phyloP scores from a whole-genome alignment of 2,113 vertebrate species.

The Piaya cayana region DNA sequence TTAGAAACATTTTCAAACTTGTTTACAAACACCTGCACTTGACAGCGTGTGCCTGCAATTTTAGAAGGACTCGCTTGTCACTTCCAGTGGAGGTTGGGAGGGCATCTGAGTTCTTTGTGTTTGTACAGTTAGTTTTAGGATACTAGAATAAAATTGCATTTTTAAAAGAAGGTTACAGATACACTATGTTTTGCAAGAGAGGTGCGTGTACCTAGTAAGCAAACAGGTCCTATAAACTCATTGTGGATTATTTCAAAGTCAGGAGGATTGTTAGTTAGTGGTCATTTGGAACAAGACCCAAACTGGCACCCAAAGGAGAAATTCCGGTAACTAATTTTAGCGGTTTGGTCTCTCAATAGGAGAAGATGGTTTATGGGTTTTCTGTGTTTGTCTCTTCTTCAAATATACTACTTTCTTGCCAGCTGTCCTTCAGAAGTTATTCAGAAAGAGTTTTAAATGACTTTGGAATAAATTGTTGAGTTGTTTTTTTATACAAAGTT shows the following conservation, averaged over 20 bases:
- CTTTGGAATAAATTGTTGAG: neutral
- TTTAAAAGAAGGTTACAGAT: neutral
- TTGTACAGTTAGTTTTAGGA: neutral
- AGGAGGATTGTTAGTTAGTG: slow-evolving; percentile 32
- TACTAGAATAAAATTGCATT: neutral
- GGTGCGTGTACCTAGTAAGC: neutral
- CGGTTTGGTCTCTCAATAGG: slow-evolving; percentile 37
- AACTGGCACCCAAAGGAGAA: slow-evolving; percentile 56
- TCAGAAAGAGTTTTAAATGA: neutral
- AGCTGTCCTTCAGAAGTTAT: neutral
- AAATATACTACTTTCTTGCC: neutral
- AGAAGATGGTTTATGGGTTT: slow-evolving; percentile 58
- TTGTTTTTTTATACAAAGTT: neutral
- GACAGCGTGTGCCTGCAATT: slow-evolving; percentile 39
- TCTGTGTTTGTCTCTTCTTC: slow-evolving; percentile 62
- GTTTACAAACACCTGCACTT: slow-evolving; percentile 77
- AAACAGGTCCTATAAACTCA: neutral
- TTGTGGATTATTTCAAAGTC: neutral
- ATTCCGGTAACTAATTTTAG: slow-evolving; percentile 67
- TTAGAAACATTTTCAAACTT: slow-evolving; percentile 77
- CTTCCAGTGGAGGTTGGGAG: slow-evolving; percentile 28
- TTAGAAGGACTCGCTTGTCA: slow-evolving; percentile 60
- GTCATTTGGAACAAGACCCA: slow-evolving; percentile 49
- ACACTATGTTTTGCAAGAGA: neutral
- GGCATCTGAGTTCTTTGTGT: slow-evolving; percentile 38